Evolutionary conservation across 2,113 vertebrate genomes (phyloP).

Genomic region (Poeciliopsis prolifica): DNA sequence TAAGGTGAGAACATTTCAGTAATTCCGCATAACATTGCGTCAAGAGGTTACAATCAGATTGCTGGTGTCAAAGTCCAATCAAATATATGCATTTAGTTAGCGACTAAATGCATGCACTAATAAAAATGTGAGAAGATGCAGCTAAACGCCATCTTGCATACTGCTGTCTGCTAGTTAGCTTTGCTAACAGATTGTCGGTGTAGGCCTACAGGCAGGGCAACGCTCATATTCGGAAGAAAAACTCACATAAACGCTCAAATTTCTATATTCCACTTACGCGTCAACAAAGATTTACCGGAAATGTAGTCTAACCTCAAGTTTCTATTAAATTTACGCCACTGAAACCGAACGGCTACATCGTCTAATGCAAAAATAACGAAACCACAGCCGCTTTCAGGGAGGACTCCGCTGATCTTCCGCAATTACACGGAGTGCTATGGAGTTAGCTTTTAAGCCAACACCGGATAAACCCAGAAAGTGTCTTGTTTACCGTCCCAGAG

Average conservation of each 20-base stretch:
- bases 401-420: conserved; percentile 70
- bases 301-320: background rate
- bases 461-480: conserved; percentile 30
- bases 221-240: conserved; percentile 18
- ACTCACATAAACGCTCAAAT: background rate
- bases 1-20: background rate
- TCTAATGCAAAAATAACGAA: conserved; percentile 29
- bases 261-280: background rate
- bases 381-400: conserved; percentile 34
- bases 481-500: conserved; percentile 17
- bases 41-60: background rate
- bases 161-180: conserved; percentile 67
- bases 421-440: conserved; percentile 60
- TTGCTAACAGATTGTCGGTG: conserved; percentile 52
- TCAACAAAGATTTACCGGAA: background rate
- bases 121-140: conserved; percentile 66
- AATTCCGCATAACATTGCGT: background rate
- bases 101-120: conserved; percentile 48
- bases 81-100: background rate
- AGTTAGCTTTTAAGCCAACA: conserved; percentile 57
- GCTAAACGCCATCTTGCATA: conserved; percentile 79
- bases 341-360: background rate
- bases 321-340: background rate
- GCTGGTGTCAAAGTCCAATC: background rate
- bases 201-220: conserved; percentile 65